Conservation (phyloP, 2,888 invertebrate genomes). For the Ypsolopha scabrella region DNA sequence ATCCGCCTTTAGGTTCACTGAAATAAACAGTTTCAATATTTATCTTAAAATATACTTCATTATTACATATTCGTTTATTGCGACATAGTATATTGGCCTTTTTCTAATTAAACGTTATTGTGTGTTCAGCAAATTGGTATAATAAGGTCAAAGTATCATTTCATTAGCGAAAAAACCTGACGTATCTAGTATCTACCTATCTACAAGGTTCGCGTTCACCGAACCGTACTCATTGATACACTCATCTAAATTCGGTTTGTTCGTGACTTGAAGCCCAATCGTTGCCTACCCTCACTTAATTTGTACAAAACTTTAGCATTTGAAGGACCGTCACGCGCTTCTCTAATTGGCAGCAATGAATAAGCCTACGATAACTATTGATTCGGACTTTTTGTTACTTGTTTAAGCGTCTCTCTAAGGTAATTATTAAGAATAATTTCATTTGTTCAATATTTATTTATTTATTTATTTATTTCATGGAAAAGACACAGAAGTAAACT, state of each 20-base stretch:
- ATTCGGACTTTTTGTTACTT: background rate
- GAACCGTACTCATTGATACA: slow-evolving; percentile 47
- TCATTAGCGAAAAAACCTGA: background rate
- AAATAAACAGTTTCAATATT: no score
- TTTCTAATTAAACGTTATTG: no score
- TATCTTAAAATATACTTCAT: no score
- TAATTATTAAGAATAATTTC: no score
- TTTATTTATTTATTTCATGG: no score
- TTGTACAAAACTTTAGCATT: slow-evolving; percentile 39
- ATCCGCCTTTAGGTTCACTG: no score
- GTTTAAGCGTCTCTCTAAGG: no score
- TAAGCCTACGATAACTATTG: background rate
- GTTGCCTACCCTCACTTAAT: slow-evolving; percentile 39
- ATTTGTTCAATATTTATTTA: no score
- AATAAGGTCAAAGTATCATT: background rate
- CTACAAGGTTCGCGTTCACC: slow-evolving; percentile 11
- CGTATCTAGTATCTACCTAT: background rate
- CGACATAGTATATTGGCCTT: no score
- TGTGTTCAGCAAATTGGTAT: no score
- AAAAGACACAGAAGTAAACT: no score
- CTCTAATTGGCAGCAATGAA: slow-evolving; percentile 27
- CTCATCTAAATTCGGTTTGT: slow-evolving; percentile 53
- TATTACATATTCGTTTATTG: no score
- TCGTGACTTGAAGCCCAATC: slow-evolving; percentile 47
- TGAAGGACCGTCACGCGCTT: slow-evolving; percentile 32